Conservation (phyloP, 2,888 invertebrate species). For the Cephus nigrinus region DNA sequence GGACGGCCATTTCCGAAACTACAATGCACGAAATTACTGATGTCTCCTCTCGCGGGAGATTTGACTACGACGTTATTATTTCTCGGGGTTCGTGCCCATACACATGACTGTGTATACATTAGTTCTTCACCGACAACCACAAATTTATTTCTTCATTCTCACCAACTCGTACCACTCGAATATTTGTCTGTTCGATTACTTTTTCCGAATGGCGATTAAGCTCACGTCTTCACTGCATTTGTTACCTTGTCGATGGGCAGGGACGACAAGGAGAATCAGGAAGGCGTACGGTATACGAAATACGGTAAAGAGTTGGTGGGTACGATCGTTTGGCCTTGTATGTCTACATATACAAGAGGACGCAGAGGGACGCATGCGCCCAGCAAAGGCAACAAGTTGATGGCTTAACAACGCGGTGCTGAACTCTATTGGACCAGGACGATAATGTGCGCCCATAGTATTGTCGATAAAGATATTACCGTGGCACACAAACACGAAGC, state of each 20-base stretch:
- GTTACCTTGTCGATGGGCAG: not conserved
- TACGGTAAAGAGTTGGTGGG: not conserved
- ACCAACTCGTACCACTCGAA: not conserved
- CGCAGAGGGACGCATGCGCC: slow-evolving; percentile 41
- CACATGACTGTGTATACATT: not conserved
- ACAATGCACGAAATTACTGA: not conserved
- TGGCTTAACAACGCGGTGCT: slow-evolving; percentile 34
- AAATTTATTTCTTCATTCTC: not conserved
- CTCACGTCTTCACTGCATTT: not conserved
- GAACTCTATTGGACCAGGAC: slow-evolving; percentile 20
- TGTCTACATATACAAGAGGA: not conserved
- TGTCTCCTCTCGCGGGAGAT: not conserved
- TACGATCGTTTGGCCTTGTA: not conserved
- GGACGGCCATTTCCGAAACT: not conserved
- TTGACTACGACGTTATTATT: not conserved
- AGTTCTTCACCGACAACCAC: not conserved
- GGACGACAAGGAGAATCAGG: not conserved
- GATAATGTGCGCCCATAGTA: slow-evolving; percentile 7
- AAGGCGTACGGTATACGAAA: not conserved
- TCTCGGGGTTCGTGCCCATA: not conserved
- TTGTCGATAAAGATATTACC: slow-evolving; percentile 20
- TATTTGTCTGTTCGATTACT: not conserved
- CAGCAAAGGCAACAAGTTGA: slow-evolving; percentile 46
- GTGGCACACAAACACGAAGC: slow-evolving; percentile 10
- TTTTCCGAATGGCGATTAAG: not conserved